Base-by-base conservation (phyloP, 2,888 invertebrate genomes). In the Diaprepes abbreviatus region DNA sequence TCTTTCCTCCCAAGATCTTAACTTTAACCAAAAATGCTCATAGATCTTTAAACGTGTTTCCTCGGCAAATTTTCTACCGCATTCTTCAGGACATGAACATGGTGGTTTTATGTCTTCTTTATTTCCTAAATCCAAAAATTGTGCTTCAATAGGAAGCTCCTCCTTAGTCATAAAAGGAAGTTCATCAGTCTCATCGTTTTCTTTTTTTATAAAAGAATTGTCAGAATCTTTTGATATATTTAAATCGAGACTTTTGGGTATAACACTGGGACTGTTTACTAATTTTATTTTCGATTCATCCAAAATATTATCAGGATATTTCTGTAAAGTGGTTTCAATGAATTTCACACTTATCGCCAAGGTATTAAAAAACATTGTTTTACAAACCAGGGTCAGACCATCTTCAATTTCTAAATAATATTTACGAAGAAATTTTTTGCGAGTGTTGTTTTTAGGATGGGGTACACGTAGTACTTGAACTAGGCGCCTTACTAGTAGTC, bases 311-410 rank as follows among this genome's bases (percentile, higher is more conserved):
- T 65, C 66, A 3, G 70, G 70, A 35, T 55, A 66, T 48, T 70
- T 70, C 17, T 60, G 65, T 33, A 70, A 21, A 43, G 70, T 70
- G 16, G 70, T 70, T 45, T 70, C 70, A 17, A 70, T 59, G 45
- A 70, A 70, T 35, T 70, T 70, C 14, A 54, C 57, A 38, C 70
- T 70, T 35, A 70, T 70, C n/a, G 70, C 70, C 16, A 70, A 54
- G 3, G 70, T 70, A 57, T 70, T 70, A 31, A 70, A 70, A 55
- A 70, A 70, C 70, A 70, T 70, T 2, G 70, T 70, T 48, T 70
- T 70, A 36, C 70, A 70, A 24, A 70, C 70, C 12, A 60, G 9
- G 14, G 66, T 66, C 10, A 59, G 55, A 7, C 66, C 70, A 40
- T 60, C 65, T 12, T 70, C 70, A 19, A 66, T 52, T 45, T 70